These are phyloP conservation scores for Delphinus delphis DNA, from an alignment of 2,113 vertebrate genomes.

Conservation along the genomic window DNA sequence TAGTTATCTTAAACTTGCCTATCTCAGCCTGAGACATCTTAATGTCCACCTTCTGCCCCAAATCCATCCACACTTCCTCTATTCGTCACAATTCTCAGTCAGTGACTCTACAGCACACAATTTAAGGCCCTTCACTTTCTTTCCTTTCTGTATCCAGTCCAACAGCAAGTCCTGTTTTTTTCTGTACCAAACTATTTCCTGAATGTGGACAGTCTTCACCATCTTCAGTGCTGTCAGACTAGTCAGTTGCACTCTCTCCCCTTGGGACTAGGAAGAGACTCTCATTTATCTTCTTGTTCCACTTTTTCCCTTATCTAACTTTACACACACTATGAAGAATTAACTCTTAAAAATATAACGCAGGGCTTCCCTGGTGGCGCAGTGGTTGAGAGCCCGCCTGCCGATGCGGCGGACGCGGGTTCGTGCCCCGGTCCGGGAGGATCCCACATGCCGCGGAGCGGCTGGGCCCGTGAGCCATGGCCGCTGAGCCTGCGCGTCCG, in stretches of 20 bases:
- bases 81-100: neutral
- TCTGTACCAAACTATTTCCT: neutral
- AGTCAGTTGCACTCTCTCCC: neutral
- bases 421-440: fast-evolving
- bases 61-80: neutral
- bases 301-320: neutral
- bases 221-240: neutral
- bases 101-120: neutral
- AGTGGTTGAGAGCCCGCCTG: no score
- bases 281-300: neutral
- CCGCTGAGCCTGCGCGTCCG: no score
- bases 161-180: neutral
- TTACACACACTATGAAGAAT: neutral
- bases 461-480: no score
- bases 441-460: fast-evolving
- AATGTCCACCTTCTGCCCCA: neutral
- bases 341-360: neutral
- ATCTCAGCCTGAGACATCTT: neutral
- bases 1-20: neutral
- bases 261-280: neutral
- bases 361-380: no score
- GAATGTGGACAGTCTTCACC: neutral
- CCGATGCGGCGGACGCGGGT: no score
- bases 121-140: neutral
- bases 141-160: neutral